Percentiles rank a stretch among this genome's conserved stretches.
Evolutionary conservation across 1,140 invertebrate genomes (phyloP).

Genomic region (Metaphire vulgaris): DNA sequence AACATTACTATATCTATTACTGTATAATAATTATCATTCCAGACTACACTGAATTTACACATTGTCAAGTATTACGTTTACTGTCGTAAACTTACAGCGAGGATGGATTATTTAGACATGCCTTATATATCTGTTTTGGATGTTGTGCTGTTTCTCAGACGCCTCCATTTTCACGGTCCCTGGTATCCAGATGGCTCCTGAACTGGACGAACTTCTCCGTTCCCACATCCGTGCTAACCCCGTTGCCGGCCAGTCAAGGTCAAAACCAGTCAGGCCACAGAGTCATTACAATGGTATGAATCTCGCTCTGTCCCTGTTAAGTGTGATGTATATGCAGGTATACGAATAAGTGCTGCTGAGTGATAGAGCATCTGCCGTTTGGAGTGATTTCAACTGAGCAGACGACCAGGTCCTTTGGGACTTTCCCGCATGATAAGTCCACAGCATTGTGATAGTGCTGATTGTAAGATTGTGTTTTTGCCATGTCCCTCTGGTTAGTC

Average conservation of each 20-base stretch:
- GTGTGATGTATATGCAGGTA: too few species aligned
- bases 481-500: too few species aligned
- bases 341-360: too few species aligned
- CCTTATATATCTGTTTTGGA: conserved; percentile 27
- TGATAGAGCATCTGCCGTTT: too few species aligned
- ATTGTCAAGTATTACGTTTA: background rate
- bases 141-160: conserved; percentile 59
- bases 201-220: conserved; percentile 51
- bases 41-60: background rate
- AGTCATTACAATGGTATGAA: background rate
- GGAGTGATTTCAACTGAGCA: too few species aligned
- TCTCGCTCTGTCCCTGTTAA: too few species aligned
- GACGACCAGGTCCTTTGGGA: too few species aligned
- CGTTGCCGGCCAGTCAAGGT: background rate
- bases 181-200: conserved; percentile 68
- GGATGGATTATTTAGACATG: conserved; percentile 19
- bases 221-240: background rate
- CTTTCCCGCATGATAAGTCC: too few species aligned
- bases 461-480: too few species aligned
- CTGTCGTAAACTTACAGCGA: background rate
- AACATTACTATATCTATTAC: background rate
- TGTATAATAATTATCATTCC: background rate
- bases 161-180: conserved; percentile 86
- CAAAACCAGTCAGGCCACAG: background rate
- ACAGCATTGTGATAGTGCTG: too few species aligned